phyloP scores from a whole-genome alignment of 2,797 vertebrate species.

The Ctenopoma kingsleyae region DNA sequence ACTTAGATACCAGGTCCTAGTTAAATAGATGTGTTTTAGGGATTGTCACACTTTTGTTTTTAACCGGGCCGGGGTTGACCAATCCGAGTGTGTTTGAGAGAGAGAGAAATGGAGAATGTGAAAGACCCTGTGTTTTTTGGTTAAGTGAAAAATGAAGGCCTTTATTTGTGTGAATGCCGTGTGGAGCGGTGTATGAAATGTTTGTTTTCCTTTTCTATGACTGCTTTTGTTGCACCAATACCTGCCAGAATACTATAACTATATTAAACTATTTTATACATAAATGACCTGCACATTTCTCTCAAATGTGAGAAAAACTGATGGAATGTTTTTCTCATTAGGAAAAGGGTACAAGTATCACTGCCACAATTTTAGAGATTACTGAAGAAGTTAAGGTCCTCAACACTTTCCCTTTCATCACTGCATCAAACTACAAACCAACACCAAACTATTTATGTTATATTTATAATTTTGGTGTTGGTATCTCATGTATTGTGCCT shows the following conservation, averaged over 20 bases:
- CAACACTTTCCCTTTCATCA: slow-evolving; percentile 31
- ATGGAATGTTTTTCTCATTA: slow-evolving; percentile 31
- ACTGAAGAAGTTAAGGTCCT: slow-evolving; percentile 34
- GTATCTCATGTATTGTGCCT: slow-evolving; percentile 73
- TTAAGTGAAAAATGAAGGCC: slow-evolving; percentile 65
- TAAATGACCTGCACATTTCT: slow-evolving; percentile 77
- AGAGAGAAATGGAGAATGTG: slow-evolving; percentile 8
- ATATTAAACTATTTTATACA: slow-evolving; percentile 81
- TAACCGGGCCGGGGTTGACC: slow-evolving; percentile 14
- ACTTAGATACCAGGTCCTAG: slow-evolving; percentile 70
- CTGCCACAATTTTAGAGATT: slow-evolving; percentile 69
- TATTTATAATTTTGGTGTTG: slow-evolving; percentile 51
- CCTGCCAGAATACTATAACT: slow-evolving; percentile 75
- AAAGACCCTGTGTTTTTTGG: slow-evolving; percentile 37
- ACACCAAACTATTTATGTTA: slow-evolving; percentile 53
- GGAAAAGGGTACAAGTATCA: slow-evolving; percentile 50
- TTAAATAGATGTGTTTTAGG: slow-evolving; percentile 42
- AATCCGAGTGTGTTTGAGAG: slow-evolving; percentile 22
- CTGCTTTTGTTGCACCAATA: slow-evolving; percentile 85
- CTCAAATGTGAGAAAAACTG: slow-evolving; percentile 47
- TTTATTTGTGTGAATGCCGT: slow-evolving; percentile 67
- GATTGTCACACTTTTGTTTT: slow-evolving; percentile 78
- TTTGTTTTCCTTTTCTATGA: slow-evolving; percentile 68
- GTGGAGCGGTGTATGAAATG: slow-evolving; percentile 48
- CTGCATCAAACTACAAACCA: slow-evolving; percentile 47